A percentile compares a stretch with the other conserved stretches of the same genome.
Evolutionary conservation across 2,888 invertebrate species (phyloP).

Genomic region (Drosophila rellima): DNA sequence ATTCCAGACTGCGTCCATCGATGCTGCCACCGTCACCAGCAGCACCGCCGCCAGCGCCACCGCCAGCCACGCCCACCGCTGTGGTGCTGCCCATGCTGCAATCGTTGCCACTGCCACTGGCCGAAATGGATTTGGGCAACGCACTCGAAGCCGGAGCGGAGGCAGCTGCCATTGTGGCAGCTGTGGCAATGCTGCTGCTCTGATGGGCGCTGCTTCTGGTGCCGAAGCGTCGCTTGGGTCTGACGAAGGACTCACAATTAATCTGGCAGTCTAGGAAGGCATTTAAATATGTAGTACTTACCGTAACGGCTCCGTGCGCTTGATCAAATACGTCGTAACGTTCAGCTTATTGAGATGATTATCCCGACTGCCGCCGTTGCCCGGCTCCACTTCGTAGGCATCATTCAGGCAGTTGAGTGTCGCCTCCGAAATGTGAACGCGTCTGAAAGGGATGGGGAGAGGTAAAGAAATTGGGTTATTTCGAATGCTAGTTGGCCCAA

Average conservation of each 20-base stretch:
- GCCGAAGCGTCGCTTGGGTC: slow-evolving; percentile 84
- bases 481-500: slow-evolving; percentile 66
- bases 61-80: slow-evolving; percentile 30
- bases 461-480: background rate
- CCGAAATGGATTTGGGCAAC: slow-evolving; percentile 76
- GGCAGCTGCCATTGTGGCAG: slow-evolving; percentile 20
- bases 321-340: slow-evolving; percentile 95
- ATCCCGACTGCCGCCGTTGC: slow-evolving; percentile 93
- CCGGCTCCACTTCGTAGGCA: slow-evolving; percentile 97
- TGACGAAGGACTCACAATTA: slow-evolving; percentile 40
- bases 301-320: slow-evolving; percentile 91
- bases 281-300: slow-evolving; percentile 48
- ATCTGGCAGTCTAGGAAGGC: background rate
- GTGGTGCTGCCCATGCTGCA: slow-evolving; percentile 65
- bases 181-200: slow-evolving; percentile 47
- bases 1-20: slow-evolving; percentile 68
- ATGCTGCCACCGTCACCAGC: slow-evolving; percentile 62
- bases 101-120: slow-evolving; percentile 70
- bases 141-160: slow-evolving; percentile 22
- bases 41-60: background rate
- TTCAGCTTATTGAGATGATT: slow-evolving; percentile 94
- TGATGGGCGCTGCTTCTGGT: slow-evolving; percentile 79
- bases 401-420: slow-evolving; percentile 94
- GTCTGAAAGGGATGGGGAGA: slow-evolving; percentile 86
- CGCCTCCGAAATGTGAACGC: slow-evolving; percentile 97